Evolutionary conservation across 2,888 invertebrate species (phyloP).

Genomic region (Pomacea canaliculata): DNA sequence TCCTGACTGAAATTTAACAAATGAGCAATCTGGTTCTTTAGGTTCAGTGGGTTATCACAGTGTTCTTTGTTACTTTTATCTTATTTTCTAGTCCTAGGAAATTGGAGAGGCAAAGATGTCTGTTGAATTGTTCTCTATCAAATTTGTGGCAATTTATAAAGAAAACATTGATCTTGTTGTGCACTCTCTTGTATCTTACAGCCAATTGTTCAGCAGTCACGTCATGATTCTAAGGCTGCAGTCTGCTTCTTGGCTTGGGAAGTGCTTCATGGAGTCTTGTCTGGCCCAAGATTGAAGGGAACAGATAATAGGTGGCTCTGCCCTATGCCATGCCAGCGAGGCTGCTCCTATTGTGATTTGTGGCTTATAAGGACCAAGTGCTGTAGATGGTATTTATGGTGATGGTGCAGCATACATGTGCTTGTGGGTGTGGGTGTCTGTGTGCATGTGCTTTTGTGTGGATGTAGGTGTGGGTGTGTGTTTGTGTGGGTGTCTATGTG

Average conservation of each 20-base stretch:
- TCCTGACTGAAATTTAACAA: no score
- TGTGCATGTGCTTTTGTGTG: constrained; percentile 7
- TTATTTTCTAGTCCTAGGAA: not conserved
- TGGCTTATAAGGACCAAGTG: no score
- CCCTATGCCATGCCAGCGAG: no score
- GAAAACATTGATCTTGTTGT: no score
- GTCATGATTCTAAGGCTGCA: not conserved
- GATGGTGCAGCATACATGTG: not conserved
- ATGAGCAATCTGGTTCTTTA: not conserved
- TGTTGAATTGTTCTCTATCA: no score
- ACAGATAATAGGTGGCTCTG: no score
- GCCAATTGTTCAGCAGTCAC: not conserved
- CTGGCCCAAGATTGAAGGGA: no score
- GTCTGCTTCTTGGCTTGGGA: not conserved
- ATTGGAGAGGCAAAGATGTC: no score
- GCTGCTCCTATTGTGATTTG: no score
- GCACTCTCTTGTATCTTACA: not conserved
- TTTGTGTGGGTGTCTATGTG: not conserved
- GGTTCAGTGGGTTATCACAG: not conserved
- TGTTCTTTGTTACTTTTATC: not conserved
- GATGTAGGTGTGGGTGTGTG: not conserved
- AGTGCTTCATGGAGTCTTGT: not conserved
- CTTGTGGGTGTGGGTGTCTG: not conserved
- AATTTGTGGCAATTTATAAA: no score
- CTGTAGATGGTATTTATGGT: no score